Conservation (phyloP, 2,113 vertebrate genomes). For the Leucoraja erinaceus region DNA sequence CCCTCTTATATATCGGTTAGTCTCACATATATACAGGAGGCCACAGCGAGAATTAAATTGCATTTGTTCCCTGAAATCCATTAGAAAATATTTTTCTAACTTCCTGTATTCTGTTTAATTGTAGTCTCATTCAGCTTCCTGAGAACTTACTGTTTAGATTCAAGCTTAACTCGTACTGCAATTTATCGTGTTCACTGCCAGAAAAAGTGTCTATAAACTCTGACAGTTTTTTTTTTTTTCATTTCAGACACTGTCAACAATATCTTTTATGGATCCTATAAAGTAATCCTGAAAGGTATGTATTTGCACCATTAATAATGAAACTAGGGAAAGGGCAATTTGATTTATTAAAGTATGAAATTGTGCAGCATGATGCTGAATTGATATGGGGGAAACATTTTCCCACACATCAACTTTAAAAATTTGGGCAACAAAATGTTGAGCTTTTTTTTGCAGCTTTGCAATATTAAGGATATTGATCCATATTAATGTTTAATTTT, state of each 20-base stretch:
- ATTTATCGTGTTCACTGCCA: not conserved
- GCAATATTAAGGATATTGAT: too few species aligned
- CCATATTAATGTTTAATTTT: too few species aligned
- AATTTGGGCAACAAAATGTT: too few species aligned
- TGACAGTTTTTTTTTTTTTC: not conserved
- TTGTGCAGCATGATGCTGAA: not conserved
- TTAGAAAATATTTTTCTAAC: not conserved
- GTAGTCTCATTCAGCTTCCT: too few species aligned
- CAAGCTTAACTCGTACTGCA: not conserved
- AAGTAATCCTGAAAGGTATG: slow-evolving; percentile 16
- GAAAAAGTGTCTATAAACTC: not conserved
- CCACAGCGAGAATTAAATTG: too few species aligned
- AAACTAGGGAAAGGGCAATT: not conserved
- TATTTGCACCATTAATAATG: not conserved
- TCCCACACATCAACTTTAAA: too few species aligned
- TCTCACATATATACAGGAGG: too few species aligned
- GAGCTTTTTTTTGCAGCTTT: too few species aligned
- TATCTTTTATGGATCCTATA: slow-evolving; percentile 21
- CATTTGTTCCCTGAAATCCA: not conserved
- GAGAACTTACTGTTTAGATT: not conserved
- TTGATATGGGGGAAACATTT: not conserved
- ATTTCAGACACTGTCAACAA: not conserved
- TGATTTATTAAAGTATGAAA: not conserved
- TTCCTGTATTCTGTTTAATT: not conserved
- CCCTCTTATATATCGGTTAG: too few species aligned